Base-by-base conservation (phyloP, 1,140 invertebrate genomes). In the Cydia strobilella region DNA sequence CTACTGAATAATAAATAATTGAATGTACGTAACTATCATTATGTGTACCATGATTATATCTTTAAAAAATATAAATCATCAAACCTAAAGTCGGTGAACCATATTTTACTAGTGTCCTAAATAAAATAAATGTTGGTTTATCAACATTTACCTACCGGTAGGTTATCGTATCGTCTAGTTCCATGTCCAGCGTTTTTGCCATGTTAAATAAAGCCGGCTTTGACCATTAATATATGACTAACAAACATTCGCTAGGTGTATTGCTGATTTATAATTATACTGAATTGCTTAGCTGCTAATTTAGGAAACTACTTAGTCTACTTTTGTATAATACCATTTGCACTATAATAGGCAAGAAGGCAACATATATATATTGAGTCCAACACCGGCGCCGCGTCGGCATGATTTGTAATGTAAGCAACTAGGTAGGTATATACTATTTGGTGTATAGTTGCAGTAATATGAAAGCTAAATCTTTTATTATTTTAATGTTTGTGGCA, bases 141-240 rank as follows among this genome's bases (percentile, higher is more conserved):
- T 69, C 65, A 35, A 69, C 65, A 69, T 31, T 39, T 39, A 39
- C 65, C 65, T 69, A 69, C 65, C 35, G 54, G 65, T 69, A 69
- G 65, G 31, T 69, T 69, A 69, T 69, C 65, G 27, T 69, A 69
- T 69, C 65, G 27, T 69, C 31, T 39, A 69, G 65, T 39, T 10
- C 65, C 35, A 35, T 69, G 65, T 39, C 65, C 31, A 42, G 65
- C 27, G 27, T 31, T 31, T 35, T 35, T 69, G 31, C n/a, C 65
- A 18, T 42, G n/a, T 69, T 66, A 39, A 59, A 59, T 59, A 59
- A 59, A 12, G 18, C 54, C 20, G 48, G n/a, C 48, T n/a, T 23
- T 3, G 10, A 12, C 54, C 54, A 59, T 59, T 59, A 23, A 12
- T 5, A 59, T 3, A 59, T 59, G 54, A 59, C 9, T 59, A 10